Evolutionary conservation across 2,797 vertebrate genomes (phyloP), one percentile per base, ranked within the genome.

Genomic region (Mormyrus hasselquistii): DNA sequence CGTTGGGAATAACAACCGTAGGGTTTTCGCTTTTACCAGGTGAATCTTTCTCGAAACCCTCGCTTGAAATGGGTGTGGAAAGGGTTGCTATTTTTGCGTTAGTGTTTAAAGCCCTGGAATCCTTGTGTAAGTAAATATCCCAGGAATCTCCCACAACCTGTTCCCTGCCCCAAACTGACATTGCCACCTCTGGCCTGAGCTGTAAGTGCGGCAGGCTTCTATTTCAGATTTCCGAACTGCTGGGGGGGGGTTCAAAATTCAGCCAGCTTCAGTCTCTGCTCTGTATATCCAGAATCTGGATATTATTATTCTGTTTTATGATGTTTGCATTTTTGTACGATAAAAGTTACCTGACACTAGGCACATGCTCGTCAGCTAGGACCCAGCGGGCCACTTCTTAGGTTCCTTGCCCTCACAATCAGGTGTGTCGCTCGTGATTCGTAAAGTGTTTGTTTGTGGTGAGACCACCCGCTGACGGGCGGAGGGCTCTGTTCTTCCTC

Each of bases 81-180:
- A 90, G 16, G 2, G 73, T 69, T 83, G 87, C 87, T 92, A 89
- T 90, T 34, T 91, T 89, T 87, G 88, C 91, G 93, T 10, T 25
- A 62, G 59, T 91, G 93, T 93, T 88, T 82, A 52, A 86, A 90
- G 92, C 92, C 92, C 91, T 93, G 91, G 92, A 95, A 93, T 95
- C 93, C 94, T 94, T 94, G 95, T 95, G 92, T 95, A 92, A 94
- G 93, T 94, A 95, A 95, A 92, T 91, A 95, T 96, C 93, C 94
- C 92, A 92, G 95, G 95, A 97, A 97, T 97, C 96, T 92, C 92
- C 96, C 95, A 9, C 90, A 96, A 97, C 96, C 96, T 95, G 96
- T 96, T 97, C 94, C 92, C 87, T 86, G 47, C 91, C 89, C 90
- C 85, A 53, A 93, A 90, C 91, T 93, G 92, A 93, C 90, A 90